phyloP scores from a whole-genome alignment of 2,113 vertebrate genomes.

The Athene cunicularia region DNA sequence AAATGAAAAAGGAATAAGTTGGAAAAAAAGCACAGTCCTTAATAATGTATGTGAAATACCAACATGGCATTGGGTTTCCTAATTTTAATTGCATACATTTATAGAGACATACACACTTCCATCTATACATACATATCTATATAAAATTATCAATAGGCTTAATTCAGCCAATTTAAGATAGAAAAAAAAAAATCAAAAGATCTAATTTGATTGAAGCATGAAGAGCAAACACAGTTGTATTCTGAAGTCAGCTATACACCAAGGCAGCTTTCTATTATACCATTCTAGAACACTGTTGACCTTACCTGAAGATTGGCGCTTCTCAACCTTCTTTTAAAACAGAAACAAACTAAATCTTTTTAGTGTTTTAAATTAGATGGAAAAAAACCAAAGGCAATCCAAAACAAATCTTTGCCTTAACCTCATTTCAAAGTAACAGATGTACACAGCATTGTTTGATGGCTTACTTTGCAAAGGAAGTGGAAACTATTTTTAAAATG shows the following conservation, averaged over 20 bases:
- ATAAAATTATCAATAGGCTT: background rate
- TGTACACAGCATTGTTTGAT: background rate
- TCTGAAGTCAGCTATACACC: background rate
- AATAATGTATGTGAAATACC: background rate
- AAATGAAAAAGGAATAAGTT: background rate
- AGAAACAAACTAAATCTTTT: background rate
- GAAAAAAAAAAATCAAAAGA: background rate
- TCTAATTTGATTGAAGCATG: background rate
- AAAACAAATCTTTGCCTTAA: background rate
- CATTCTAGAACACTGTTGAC: background rate
- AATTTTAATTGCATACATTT: background rate
- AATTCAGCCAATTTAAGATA: background rate
- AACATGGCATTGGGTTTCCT: background rate
- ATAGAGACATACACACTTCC: background rate
- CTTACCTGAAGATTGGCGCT: background rate
- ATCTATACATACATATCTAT: background rate
- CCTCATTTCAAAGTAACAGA: background rate
- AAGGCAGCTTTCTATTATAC: background rate
- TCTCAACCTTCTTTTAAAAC: slow-evolving; percentile 1
- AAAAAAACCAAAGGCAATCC: background rate
- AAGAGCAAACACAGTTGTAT: background rate
- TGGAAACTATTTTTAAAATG: background rate
- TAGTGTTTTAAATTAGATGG: accelerated
- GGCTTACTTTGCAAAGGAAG: background rate
- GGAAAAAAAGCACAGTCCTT: background rate